Evolutionary conservation across 37 sponge, comb jelly and placozoan species (phyloP), one percentile per base, ranked within the genome.

Genomic region (Diacarnus erythraeanus): DNA sequence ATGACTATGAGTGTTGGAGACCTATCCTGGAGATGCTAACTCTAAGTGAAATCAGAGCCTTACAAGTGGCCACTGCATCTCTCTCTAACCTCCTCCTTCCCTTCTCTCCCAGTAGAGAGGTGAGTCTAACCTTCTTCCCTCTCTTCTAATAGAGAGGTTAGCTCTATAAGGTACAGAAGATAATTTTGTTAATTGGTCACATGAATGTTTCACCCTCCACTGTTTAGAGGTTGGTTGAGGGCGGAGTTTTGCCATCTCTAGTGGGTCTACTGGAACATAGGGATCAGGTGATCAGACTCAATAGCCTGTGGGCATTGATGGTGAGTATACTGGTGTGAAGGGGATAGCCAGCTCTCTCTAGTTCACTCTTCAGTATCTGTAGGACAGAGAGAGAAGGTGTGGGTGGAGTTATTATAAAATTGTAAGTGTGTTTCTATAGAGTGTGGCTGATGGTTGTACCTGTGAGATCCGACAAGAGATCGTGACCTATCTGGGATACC

Each of bases 91-190:
- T 90, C 26, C 83, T 90, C 36, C 80, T 90, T 20, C 81, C 77
- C 51, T 90, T 85, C 73, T 90, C 86, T 23, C 91, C 91, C 44
- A 72, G 82, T 51, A 90, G 86, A 82, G 79, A 81, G 81, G 88
- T 86, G 64, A 26, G 37, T 4, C 18, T 6, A 47, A 47, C 6
- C 51, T 15, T 47, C 51, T 47, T n/a, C n/a, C n/a, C n/a, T n/a
- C n/a, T n/a, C n/a, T n/a, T n/a, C n/a, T n/a, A n/a, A n/a, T n/a
- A n/a, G n/a, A n/a, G n/a, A n/a, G n/a, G n/a, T n/a, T n/a, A n/a
- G n/a, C n/a, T n/a, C n/a, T n/a, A n/a, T n/a, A n/a, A n/a, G n/a
- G n/a, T n/a, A n/a, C n/a, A n/a, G n/a, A n/a, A n/a, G n/a, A n/a
- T n/a, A n/a, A n/a, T n/a, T n/a, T n/a, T n/a, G n/a, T n/a, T n/a